These are phyloP conservation scores for Sylvia atricapilla DNA, from an alignment of 2,113 vertebrate genomes.

Conservation along the genomic window DNA sequence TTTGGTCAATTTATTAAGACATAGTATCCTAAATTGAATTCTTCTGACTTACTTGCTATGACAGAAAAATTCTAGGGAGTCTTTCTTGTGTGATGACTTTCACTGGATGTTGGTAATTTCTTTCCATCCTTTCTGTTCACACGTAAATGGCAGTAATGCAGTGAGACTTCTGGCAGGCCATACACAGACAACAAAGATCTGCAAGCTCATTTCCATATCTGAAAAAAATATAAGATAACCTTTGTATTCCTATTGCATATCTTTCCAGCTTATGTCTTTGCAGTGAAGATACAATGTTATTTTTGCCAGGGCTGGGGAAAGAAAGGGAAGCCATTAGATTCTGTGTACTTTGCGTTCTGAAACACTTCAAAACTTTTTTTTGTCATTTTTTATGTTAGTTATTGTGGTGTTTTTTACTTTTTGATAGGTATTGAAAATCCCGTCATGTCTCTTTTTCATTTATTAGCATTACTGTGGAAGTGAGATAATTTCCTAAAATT, in stretches of 20 bases:
- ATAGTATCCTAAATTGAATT: neutral
- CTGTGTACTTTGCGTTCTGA: neutral
- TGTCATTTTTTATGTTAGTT: neutral
- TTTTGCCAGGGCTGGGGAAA: neutral
- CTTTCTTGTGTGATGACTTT: neutral
- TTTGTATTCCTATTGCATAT: neutral
- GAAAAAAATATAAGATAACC: neutral
- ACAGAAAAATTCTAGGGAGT: neutral
- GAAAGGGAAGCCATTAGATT: neutral
- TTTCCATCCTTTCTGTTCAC: neutral
- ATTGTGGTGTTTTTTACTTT: neutral
- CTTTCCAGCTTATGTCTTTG: neutral
- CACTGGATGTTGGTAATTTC: neutral
- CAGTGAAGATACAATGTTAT: neutral
- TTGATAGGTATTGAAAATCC: neutral
- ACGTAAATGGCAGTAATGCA: neutral
- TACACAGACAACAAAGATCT: neutral
- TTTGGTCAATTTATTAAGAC: neutral
- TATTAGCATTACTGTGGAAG: neutral
- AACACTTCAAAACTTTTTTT: neutral
- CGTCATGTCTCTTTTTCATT: neutral
- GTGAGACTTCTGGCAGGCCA: neutral
- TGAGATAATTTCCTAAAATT: neutral
- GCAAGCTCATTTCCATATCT: neutral
- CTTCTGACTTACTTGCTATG: neutral